Conservation (phyloP, 1,140 invertebrate species). For the Neodiprion virginianus region DNA sequence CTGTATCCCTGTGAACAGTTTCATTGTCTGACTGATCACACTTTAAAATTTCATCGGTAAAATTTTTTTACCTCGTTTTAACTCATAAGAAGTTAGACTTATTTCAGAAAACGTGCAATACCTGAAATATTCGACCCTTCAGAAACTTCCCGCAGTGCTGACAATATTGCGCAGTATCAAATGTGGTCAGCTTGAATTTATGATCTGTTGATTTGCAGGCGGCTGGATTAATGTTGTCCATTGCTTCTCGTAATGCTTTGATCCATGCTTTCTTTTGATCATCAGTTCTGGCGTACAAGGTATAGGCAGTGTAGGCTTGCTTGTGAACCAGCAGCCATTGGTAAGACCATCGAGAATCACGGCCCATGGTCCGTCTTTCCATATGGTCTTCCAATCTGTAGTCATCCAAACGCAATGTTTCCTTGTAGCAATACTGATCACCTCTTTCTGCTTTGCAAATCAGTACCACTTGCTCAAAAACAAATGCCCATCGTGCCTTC, state of each 20-base stretch:
- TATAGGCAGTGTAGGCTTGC: slow-evolving; percentile 83
- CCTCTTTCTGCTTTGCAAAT: slow-evolving; percentile 91
- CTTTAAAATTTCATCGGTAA: neutral
- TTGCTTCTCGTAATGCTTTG: slow-evolving; percentile 88
- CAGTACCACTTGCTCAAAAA: slow-evolving; percentile 96
- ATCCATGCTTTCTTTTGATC: slow-evolving; percentile 91
- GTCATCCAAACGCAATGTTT: slow-evolving; percentile 83
- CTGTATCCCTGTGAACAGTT: slow-evolving; percentile 72
- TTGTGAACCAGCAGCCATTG: slow-evolving; percentile 86
- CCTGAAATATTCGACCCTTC: slow-evolving; percentile 88
- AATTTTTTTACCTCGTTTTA: neutral
- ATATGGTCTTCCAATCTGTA: slow-evolving; percentile 85
- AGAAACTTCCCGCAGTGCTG: slow-evolving; percentile 86
- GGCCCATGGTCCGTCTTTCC: slow-evolving; percentile 67
- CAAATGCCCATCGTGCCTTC: slow-evolving; percentile 90
- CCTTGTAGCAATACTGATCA: slow-evolving; percentile 91
- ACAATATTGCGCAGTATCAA: slow-evolving; percentile 82
- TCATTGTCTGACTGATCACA: slow-evolving; percentile 4
- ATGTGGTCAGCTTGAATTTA: slow-evolving; percentile 87
- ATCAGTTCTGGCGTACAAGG: slow-evolving; percentile 88
- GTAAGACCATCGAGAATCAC: slow-evolving; percentile 79
- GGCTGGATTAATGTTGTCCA: slow-evolving; percentile 90
- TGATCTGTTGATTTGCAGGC: slow-evolving; percentile 82
- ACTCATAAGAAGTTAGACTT: too few relatives aligned
- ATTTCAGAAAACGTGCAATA: slow-evolving; percentile 38